phyloP scores from a whole-genome alignment of 2,113 vertebrate genomes.

The Neotoma lepida region DNA sequence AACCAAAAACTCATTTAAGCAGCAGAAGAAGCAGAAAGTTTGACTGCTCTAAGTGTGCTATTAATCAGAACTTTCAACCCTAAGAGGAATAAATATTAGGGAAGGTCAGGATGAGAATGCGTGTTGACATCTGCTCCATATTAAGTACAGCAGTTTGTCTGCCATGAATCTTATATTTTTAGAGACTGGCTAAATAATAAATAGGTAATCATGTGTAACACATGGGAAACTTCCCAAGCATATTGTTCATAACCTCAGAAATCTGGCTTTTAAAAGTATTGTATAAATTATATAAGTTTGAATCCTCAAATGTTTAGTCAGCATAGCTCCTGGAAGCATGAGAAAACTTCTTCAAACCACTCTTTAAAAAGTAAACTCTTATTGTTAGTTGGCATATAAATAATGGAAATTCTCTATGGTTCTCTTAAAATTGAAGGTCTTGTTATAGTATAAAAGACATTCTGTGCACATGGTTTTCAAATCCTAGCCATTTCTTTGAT shows the following conservation, averaged over 20 bases:
- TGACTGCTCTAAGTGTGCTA: not conserved
- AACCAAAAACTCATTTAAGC: constrained; percentile 31
- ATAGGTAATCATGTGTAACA: not conserved
- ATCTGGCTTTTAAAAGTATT: constrained; percentile 35
- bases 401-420: not conserved
- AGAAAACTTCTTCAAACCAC: not conserved
- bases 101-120: constrained; percentile 12
- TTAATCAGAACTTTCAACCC: constrained; percentile 16
- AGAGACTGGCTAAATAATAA: constrained; percentile 12
- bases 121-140: constrained; percentile 31
- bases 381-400: not conserved
- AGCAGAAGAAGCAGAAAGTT: constrained; percentile 6
- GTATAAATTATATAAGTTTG: not conserved
- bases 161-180: not conserved
- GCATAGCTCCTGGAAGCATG: not conserved
- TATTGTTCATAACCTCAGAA: constrained; percentile 40
- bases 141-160: constrained; percentile 49
- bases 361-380: not conserved
- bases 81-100: constrained; percentile 30
- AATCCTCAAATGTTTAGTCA: constrained; percentile 14
- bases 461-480: constrained; percentile 13
- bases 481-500: not conserved
- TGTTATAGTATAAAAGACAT: not conserved
- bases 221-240: not conserved
- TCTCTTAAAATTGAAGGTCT: not conserved